Conservation (phyloP, 2,113 vertebrate genomes). For the Boulengeromyrus knoepffleri region DNA sequence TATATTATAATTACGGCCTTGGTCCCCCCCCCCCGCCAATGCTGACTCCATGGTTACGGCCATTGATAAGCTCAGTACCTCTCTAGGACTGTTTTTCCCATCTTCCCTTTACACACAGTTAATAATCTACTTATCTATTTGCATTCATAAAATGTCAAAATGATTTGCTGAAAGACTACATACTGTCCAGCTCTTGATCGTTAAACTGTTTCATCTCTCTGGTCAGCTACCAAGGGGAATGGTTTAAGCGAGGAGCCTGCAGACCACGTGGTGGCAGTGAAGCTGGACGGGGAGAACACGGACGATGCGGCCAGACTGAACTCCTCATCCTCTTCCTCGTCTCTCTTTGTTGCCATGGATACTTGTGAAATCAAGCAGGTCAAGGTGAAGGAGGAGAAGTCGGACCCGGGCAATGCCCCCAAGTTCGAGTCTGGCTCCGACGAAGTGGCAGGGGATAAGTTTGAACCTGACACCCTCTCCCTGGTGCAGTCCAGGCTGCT, state of each 20-base stretch:
- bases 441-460: slow-evolving; percentile 34
- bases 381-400: slow-evolving; percentile 47
- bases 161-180: neutral
- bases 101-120: neutral
- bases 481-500: slow-evolving; percentile 45
- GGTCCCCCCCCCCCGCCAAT: no score
- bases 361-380: slow-evolving; percentile 21
- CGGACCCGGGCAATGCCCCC: slow-evolving; percentile 19
- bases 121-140: neutral
- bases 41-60: neutral
- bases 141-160: neutral
- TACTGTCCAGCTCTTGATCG: neutral
- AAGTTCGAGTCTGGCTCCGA: slow-evolving; percentile 17
- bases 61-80: neutral
- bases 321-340: neutral
- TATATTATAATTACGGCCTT: no score
- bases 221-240: neutral
- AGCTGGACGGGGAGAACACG: neutral
- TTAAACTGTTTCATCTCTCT: neutral
- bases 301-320: neutral
- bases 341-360: neutral
- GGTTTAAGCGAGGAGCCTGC: neutral
- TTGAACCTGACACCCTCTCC: slow-evolving; percentile 39
- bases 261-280: slow-evolving; percentile 19
- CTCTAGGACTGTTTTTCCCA: neutral